These are phyloP conservation scores for Melipona beecheii DNA, from an alignment of 2,888 invertebrate species.

Conservation along the genomic window DNA sequence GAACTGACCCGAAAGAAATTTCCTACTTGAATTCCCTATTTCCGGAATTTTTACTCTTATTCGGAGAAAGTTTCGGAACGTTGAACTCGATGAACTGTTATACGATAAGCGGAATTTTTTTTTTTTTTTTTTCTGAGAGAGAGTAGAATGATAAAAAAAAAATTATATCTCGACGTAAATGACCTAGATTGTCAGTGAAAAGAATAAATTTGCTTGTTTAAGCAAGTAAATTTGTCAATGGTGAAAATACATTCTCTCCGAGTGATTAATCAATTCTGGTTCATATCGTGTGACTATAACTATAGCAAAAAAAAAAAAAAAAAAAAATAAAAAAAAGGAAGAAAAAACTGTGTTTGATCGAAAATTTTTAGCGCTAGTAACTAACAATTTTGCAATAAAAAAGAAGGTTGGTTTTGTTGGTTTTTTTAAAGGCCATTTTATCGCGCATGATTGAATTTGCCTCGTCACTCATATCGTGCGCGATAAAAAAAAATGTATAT, in stretches of 20 bases:
- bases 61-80: neutral
- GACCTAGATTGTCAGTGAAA: neutral
- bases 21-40: neutral
- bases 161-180: neutral
- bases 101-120: neutral
- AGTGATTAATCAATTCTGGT: no score
- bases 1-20: neutral
- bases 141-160: neutral
- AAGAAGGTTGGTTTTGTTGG: neutral
- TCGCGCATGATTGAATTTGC: neutral
- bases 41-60: neutral
- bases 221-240: neutral
- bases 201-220: neutral
- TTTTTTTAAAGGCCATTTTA: neutral
- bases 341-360: neutral
- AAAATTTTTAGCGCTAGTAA: neutral
- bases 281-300: no score
- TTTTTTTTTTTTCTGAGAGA: neutral
- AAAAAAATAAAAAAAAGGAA: no score
- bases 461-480: neutral
- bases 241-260: neutral
- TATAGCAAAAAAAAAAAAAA: no score
- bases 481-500: no score
- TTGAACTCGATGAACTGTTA: neutral
- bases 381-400: slow-evolving; percentile 1